Base-by-base conservation (phyloP, 2,113 vertebrate species). In the Craseonycteris thonglongyai region DNA sequence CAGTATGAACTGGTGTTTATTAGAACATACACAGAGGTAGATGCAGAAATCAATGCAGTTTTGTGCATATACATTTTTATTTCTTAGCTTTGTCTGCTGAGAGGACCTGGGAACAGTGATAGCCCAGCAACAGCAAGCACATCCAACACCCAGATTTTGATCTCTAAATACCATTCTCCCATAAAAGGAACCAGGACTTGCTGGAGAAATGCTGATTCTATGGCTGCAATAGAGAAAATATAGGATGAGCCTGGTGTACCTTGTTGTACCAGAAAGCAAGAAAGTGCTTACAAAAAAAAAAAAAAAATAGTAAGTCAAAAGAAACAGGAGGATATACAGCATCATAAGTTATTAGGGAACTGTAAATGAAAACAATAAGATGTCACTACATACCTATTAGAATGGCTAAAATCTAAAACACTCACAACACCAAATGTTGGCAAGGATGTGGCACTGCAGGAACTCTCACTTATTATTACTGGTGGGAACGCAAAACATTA, bases 161-260 rank as follows among this genome's bases (percentile, higher is more conserved):
- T 45, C 51, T 90, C 90, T 63, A 94, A 85, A 30, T 65, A 54
- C 26, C 40, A 45, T n/a, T 59, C 47, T 72, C 47, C 47, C 6
- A 15, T 16, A 16, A 45, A 66, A 72, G 40, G 24, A 93, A n/a
- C 6, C 22, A 3, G n/a, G 40, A 19, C 13, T 51, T 5, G 49
- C 18, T 63, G 30, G n/a, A 74, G 56, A 61, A 35, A 42, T 8
- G n/a, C 68, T 18, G 49, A 51, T 42, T 69, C 56, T 56, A 80
- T 28, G 24, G 13, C 1, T 45, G 10, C 72, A 71, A 21, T 1
- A 65, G 71, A 30, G 82, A 35, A 79, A 15, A 40, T 14, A 9
- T 2, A 38, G 35, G 19, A 24, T 42, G 38, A 78, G 24, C 35
- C 56, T 54, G 11, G 38, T 83, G 18, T 16, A 18, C 33, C 21